phyloP scores from a whole-genome alignment of 2,113 vertebrate species.

The Ploceus nigricollis region DNA sequence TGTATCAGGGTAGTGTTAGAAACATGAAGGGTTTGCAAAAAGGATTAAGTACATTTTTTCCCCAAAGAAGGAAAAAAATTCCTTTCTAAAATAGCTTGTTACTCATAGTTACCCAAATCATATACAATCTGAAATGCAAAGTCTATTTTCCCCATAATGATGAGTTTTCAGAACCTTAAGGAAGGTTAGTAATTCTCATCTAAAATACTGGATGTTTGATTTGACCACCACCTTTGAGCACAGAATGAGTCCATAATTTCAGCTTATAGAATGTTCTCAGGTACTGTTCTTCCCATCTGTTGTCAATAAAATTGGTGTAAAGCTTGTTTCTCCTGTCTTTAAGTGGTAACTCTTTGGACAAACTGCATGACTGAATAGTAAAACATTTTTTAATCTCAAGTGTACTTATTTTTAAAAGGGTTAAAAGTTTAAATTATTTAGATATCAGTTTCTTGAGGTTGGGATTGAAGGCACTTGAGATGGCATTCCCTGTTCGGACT shows the following conservation, averaged over 20 bases:
- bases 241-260: background rate
- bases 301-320: background rate
- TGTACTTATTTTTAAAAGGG: background rate
- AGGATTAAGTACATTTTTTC: background rate
- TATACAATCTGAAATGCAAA: background rate
- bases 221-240: background rate
- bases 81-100: background rate
- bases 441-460: too few relatives aligned
- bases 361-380: background rate
- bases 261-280: background rate
- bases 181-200: background rate
- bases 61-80: background rate
- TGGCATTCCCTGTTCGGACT: too few relatives aligned
- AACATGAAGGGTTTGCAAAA: background rate
- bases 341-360: background rate
- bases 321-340: background rate
- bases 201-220: background rate
- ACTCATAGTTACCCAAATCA: background rate
- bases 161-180: background rate
- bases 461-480: too few relatives aligned
- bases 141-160: background rate
- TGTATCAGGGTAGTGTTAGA: background rate
- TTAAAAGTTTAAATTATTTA: background rate
- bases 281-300: background rate
- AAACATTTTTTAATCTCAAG: background rate